Evolutionary conservation across 2,113 vertebrate genomes (phyloP).

Genomic region (Rostratula benghalensis): DNA sequence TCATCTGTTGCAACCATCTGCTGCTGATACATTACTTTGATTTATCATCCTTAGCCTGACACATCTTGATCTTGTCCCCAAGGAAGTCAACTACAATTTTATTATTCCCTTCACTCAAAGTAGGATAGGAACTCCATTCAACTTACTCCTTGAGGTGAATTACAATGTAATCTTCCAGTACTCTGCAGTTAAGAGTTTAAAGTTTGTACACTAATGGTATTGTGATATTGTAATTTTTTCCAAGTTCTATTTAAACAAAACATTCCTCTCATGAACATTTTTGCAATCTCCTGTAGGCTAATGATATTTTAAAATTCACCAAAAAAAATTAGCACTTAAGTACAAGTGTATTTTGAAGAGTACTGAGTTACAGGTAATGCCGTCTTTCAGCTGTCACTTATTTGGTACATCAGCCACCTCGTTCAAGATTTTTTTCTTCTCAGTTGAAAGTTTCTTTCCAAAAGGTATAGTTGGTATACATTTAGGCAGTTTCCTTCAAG

Average conservation of each 20-base stretch:
- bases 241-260: neutral
- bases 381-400: neutral
- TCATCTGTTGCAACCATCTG: constrained; percentile 67
- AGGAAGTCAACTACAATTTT: neutral
- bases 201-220: neutral
- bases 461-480: neutral
- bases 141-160: neutral
- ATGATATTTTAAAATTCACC: neutral
- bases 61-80: neutral
- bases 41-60: constrained; percentile 10
- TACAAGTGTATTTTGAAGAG: neutral
- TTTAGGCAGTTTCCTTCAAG: neutral
- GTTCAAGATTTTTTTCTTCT: neutral
- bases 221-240: neutral
- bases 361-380: neutral
- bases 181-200: neutral
- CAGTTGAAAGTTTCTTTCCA: neutral
- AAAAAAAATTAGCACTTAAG: neutral
- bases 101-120: neutral
- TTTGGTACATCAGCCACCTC: neutral
- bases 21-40: constrained; percentile 29
- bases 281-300: neutral
- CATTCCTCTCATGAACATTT: neutral
- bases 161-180: neutral
- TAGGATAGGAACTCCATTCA: neutral